Base-by-base conservation (phyloP, 2,797 vertebrate species). In the Pelobates cultripes region DNA sequence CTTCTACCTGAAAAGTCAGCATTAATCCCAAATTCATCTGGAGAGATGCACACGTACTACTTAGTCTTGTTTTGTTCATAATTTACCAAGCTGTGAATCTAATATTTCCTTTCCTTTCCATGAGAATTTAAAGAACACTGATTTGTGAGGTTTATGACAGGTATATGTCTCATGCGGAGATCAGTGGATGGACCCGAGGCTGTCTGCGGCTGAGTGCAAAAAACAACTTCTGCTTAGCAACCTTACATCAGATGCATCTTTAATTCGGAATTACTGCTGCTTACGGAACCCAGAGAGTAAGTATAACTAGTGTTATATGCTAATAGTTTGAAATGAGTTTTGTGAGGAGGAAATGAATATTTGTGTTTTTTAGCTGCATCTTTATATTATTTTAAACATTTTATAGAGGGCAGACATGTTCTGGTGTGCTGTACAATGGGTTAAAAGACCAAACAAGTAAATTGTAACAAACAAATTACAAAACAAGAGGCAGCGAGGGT, bases 81-180 rank as follows among this genome's bases (percentile, higher is more conserved):
- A 69, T 80, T 80, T 74, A 13, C 55, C 78, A 55, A 55, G 70
- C 78, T 75, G 66, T 47, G 64, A 45, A 45, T 70, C 53, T 43
- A 51, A 63, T 70, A 45, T 28, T 28, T 45, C 40, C 43, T 61
- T 63, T 43, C 28, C 3, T 64, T 64, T 44, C 55, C 41, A 5
- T 60, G 76, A 70, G 55, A 70, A 57, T 40, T 28, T 63, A 14
- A 4, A 70, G 77, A 43, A 79, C 69, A 72, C 43, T 81, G 72
- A 75, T 73, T 66, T 71, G n/a, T 76, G 60, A n/a, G 17, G 64
- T 78, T 75, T 86, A 80, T 69, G 66, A 73, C 14, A 92, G 90
- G 85, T 90, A 0, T 91, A 90, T 5, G 86, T 88, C 77, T 91
- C 90, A 5, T 87, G 87, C 57, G 91, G 91, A 78, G 90, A 91